These are phyloP conservation scores for Synanceia verrucosa DNA, from an alignment of 2,797 vertebrate genomes.

Conservation along the genomic window DNA sequence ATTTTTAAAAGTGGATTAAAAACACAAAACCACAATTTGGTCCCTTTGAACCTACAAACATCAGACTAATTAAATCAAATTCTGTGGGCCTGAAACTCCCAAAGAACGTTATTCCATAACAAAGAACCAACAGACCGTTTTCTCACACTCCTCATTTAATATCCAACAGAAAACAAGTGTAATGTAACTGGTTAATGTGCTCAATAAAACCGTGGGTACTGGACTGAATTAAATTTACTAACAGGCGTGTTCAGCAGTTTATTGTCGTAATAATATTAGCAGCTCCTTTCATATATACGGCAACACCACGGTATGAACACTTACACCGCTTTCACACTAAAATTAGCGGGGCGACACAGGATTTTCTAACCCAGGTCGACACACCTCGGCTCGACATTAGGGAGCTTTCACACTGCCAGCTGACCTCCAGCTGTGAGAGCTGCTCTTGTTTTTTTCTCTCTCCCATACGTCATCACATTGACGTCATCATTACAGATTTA, in stretches of 20 bases:
- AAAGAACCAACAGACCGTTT: constrained; percentile 1
- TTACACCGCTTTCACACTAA: neutral
- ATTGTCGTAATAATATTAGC: constrained; percentile 1
- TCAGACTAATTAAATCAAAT: constrained; percentile 9
- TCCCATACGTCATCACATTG: too few species aligned
- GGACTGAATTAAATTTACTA: neutral
- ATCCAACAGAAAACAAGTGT: neutral
- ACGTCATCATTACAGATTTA: too few species aligned
- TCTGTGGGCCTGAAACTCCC: neutral
- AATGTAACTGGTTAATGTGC: constrained; percentile 1
- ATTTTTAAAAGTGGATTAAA: constrained; percentile 18
- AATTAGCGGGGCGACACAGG: too few species aligned
- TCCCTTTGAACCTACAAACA: neutral
- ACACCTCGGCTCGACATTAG: too few species aligned
- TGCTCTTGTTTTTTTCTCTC: too few species aligned
- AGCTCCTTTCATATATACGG: neutral
- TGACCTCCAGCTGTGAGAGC: too few species aligned
- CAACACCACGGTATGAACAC: neutral
- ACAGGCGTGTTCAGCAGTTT: neutral
- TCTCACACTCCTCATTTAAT: neutral
- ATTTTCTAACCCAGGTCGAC: too few species aligned
- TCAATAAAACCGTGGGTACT: neutral
- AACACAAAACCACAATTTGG: neutral
- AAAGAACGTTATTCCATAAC: neutral
- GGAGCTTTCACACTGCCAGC: too few species aligned